phyloP scores from a whole-genome alignment of 2,113 vertebrate genomes.

The Apus apus region DNA sequence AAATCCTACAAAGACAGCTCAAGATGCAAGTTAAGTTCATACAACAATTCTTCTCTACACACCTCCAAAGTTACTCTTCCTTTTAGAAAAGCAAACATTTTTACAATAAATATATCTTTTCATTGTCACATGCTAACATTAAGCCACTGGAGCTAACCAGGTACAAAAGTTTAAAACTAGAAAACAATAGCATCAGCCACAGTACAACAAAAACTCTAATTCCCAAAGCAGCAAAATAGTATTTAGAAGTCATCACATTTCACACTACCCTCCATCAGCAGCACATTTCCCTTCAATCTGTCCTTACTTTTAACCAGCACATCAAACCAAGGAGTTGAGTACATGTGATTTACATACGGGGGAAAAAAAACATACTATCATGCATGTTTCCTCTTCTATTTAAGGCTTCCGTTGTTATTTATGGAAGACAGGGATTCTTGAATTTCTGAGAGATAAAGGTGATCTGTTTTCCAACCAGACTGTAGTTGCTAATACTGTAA shows the following conservation, averaged over 20 bases:
- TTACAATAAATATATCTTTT: background rate
- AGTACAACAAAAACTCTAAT: background rate
- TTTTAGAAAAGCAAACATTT: background rate
- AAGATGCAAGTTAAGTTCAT: background rate
- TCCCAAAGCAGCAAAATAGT: background rate
- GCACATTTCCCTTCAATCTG: background rate
- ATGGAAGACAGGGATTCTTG: slow-evolving; percentile 16
- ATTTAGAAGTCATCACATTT: background rate
- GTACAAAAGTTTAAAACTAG: background rate
- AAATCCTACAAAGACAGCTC: background rate
- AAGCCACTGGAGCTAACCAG: background rate
- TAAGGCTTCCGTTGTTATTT: slow-evolving; percentile 29
- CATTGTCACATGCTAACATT: background rate
- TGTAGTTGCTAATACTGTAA: background rate
- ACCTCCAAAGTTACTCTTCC: background rate
- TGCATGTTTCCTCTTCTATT: slow-evolving; percentile 16
- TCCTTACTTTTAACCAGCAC: background rate
- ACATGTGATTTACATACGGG: slow-evolving; percentile 1
- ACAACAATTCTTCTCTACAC: background rate
- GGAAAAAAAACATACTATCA: background rate
- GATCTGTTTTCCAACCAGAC: slow-evolving; percentile 22
- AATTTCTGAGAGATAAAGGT: slow-evolving; percentile 2
- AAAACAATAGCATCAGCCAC: background rate
- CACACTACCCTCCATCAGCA: background rate
- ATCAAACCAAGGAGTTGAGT: background rate